Base-by-base conservation (phyloP, 2,113 vertebrate species). In the Clarias magur region DNA sequence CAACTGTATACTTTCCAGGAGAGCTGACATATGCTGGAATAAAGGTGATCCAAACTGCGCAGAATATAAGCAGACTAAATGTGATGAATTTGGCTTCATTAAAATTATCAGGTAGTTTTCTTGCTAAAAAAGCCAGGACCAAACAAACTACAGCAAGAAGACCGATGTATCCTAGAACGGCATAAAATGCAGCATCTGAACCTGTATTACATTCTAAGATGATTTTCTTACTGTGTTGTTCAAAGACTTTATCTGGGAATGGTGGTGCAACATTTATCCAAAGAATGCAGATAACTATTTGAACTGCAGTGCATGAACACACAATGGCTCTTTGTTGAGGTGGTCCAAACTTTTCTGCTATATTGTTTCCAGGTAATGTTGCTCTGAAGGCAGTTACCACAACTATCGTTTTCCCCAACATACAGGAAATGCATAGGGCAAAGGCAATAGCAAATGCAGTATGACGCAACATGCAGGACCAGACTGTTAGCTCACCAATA, bases 1-100 rank as follows among this genome's bases (percentile, higher is more conserved):
- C 93, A 34, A 94, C 94, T 27, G 93, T 92, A 84, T 93, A 94
- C n/a, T 93, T 94, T 72, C 94, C 94, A 70, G 94, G 94, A 15
- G 94, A 91, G 85, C 94, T 95, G 83, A 95, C 88, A 60, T 94
- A 94, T 7, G 92, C 93, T 38, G 94, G 94, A 23, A 94, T 90
- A 87, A 94, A 94, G 23, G 93, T 90, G 30, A 94, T 65, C 93
- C 93, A 94, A 17, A 94, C 93, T 12, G 89, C 79, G 85, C 91
- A 92, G 76, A 92, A 93, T 80, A 92, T 91, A 11, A 92, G 84
- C 92, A 92, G 87, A 62, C 92, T 93, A 82, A 93, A 93, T 27
- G 91, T 89, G 53, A 93, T 93, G n/a, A 90, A 92, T 57, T 92
- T 93, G 4, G 92, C 91, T 82, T 93, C 92, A 94, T 94, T 85